Evolutionary conservation across 2,888 invertebrate genomes (phyloP), one percentile per base, ranked within the genome.

Genomic region (Pachliopta kotzebuea): DNA sequence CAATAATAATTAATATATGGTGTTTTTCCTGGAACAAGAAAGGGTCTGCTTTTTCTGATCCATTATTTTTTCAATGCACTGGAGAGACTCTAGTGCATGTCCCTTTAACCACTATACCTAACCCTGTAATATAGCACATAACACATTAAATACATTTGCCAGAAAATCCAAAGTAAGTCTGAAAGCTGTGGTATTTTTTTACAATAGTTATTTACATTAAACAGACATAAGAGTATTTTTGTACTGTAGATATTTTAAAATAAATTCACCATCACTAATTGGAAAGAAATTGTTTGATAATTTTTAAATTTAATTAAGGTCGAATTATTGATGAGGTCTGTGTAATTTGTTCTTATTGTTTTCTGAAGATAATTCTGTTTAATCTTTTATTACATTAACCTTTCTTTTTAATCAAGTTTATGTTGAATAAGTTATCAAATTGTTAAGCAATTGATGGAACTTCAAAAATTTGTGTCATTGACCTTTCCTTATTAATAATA

Each of bases 181-280:
- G 65, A 66, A 58, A 37, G 58, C 62, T 66, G 65, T 66, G 65
- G 65, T 66, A 66, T 55, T 62, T 62, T 62, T 59, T 54, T 58
- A 62, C 52, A 62, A 62, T 49, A 50, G 54, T 61, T 54, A 58
- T 53, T 61, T 57, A 54, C 61, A 57, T 53, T 54, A 61, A 29
- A 54, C 52, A 18, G 58, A 26, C 55, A 52, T 62, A 58, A 55
- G 29, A 54, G 65, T 66, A 66, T 66, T 66, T 66, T 66, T 66
- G 58, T 66, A 66, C 37, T 54, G 54, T 62, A 66, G 59, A 62
- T 62, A 62, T 62, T 55, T 50, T 59, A 62, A 55, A 59, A 62
- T 52, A 50, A 23, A 61, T 53, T 54, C 53, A 54, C 20, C 31
- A 26, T 53, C 26, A 57, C 53, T 42, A 26, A 49, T 56, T 60